phyloP scores from a whole-genome alignment of 2,888 invertebrate genomes.

The Stegana nigrithorax region DNA sequence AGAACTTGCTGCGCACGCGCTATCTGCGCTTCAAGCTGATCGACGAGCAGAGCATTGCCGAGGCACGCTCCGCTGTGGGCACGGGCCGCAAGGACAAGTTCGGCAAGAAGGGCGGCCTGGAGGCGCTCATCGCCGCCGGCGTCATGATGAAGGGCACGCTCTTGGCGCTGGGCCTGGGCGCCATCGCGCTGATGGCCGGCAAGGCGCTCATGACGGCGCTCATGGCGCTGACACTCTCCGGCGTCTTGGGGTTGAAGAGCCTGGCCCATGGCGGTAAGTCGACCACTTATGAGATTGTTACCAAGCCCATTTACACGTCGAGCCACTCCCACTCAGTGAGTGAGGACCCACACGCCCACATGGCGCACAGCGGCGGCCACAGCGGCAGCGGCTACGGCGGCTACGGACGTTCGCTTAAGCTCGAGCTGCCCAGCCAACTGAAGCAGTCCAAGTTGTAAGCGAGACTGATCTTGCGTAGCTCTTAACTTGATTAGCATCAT shows the following conservation, averaged over 20 bases:
- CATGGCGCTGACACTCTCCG: constrained; percentile 82
- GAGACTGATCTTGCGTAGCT: background rate
- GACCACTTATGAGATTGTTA: constrained; percentile 86
- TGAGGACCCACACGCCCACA: constrained; percentile 71
- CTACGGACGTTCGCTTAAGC: constrained; percentile 64
- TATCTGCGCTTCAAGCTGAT: constrained; percentile 79
- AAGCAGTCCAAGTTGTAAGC: constrained; percentile 23
- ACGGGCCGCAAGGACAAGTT: constrained; percentile 73
- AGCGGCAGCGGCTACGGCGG: constrained; percentile 72
- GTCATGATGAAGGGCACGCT: constrained; percentile 79
- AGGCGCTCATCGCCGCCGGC: constrained; percentile 72
- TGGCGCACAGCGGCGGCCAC: constrained; percentile 46
- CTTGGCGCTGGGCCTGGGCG: constrained; percentile 80
- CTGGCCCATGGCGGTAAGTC: constrained; percentile 78
- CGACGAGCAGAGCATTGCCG: constrained; percentile 74
- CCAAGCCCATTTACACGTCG: constrained; percentile 82
- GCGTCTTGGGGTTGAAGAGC: constrained; percentile 81
- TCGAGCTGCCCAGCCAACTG: constrained; percentile 41
- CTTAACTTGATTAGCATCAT: constrained; percentile 2
- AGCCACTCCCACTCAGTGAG: constrained; percentile 73
- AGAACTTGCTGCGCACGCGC: constrained; percentile 79
- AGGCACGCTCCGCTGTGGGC: constrained; percentile 71
- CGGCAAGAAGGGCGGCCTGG: constrained; percentile 71
- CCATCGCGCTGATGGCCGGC: constrained; percentile 81
- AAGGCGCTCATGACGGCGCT: constrained; percentile 86